Evolutionary conservation across 1,140 invertebrate genomes (phyloP), one percentile per base, ranked within the genome.

Genomic region (Trialeurodes vaporariorum): DNA sequence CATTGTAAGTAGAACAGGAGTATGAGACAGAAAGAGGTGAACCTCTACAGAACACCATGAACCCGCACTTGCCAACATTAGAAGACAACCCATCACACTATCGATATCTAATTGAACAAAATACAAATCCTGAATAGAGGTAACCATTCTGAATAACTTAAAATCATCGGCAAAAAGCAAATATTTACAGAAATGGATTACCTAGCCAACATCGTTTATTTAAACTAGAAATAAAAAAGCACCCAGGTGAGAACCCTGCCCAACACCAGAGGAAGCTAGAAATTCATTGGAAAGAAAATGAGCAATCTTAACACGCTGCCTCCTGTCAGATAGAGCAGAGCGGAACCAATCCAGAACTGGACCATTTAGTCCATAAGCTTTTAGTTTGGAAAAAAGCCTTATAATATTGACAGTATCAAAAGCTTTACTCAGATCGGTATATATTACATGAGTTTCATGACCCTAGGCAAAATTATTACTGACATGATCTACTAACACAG

Each of bases 361-460:
- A 65, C 24, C 58, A 58, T 24, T 49, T 25, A 65, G 22, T 40
- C 27, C 64, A 58, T 65, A 58, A 25, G 64, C 40, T 65, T 65
- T 65, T 58, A 65, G 34, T 65, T 65, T 65, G 34, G 34, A 49
- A 49, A 61, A 11, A 61, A 61, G 60, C 24, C n/a, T 61, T n/a
- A 5, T 5, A 22, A 23, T 9, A 59, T 61, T 23, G 27, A 59
- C 64, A 27, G n/a, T 65, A 49, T 65, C 64, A 40, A 65, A 65
- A 27, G 27, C 27, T 63, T 67, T 61, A 23, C 34, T 13, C 24
- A 34, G 0, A 62, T 67, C 66, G 17, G 34, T 67, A 1, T 62
- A 67, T 25, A 67, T 63, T 27, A 63, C 60, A 67, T 67, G 9
- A 58, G n/a, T 63, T 67, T 67, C 25, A 21, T 23, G 11, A 23